Evolutionary conservation across 2,113 vertebrate species (phyloP), one percentile per base, ranked within the genome.

Genomic region (Smithornis capensis): DNA sequence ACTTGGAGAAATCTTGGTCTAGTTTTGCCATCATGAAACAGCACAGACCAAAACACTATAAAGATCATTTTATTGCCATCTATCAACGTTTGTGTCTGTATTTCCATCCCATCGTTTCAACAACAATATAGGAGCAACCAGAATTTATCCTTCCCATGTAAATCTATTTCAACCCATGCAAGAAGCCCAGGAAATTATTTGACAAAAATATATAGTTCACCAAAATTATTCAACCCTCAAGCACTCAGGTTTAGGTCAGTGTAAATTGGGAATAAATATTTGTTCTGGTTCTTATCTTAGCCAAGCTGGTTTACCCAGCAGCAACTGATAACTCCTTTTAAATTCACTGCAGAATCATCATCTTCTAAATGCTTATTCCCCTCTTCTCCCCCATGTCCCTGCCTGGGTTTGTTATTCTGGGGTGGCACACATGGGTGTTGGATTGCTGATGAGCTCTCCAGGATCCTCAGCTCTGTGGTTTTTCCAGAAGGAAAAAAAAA

Each of bases 221-320:
- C 31, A 12, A 92, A 95, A 93, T 96, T 87, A 94, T 95, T 94
- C 90, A 92, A 71, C 88, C 92, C 93, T 84, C 56, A 57, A 93
- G 95, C 83, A 0, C 83, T 95, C 76, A 71, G 92, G 93, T 94
- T 96, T 92, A 93, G 92, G 94, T 96, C 94, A 93, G 92, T 90
- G 93, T 95, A 95, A 96, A 96, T 97, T 97, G 93, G 91, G 83
- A 95, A 92, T 92, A 96, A 97, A 87, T 94, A 89, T 96, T 95
- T 97, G 94, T 93, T 95, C 94, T 94, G 92, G 83, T 78, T 89
- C 90, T 96, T 97, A 94, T 95, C 95, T 90, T 83, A 78, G 85
- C 90, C 90, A n/a, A 70, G 92, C 90, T 91, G 94, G 94, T 97
- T 94, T 93, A 86, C 92, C 90, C 93, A 86, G 94, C 75, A 96